Conservation (phyloP, 1,140 invertebrate genomes). For the Zaprionus tsacasi region DNA sequence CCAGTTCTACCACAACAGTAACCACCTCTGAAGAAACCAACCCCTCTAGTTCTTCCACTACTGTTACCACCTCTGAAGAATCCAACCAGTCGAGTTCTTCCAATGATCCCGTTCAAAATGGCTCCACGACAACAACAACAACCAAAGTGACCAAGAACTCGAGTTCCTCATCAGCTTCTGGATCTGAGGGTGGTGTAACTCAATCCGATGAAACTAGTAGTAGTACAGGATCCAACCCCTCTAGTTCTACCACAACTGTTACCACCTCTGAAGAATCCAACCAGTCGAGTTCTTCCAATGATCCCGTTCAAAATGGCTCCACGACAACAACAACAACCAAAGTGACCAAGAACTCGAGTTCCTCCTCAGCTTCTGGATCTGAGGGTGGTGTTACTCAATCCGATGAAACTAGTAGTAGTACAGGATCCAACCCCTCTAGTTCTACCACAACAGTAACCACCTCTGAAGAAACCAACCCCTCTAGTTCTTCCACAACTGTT, state of each 20-base stretch:
- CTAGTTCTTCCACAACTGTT: constrained; percentile 15
- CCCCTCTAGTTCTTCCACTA: constrained; percentile 6
- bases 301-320: constrained; percentile 8
- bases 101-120: constrained; percentile 3
- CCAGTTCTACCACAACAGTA: constrained; percentile 18
- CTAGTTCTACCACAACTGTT: constrained; percentile 15
- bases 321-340: constrained; percentile 28
- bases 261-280: constrained; percentile 9
- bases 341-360: background rate
- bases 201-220: background rate
- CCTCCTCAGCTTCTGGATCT: background rate
- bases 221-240: background rate
- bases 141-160: constrained; percentile 2
- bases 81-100: background rate
- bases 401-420: background rate
- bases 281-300: background rate
- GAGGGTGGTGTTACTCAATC: background rate
- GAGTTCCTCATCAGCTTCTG: background rate
- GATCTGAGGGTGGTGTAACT: background rate
- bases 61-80: background rate
- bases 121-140: constrained; percentile 26
- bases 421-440: background rate
- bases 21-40: constrained; percentile 2
- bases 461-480: background rate
- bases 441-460: constrained; percentile 23